Conservation (phyloP, 2,888 invertebrate species). For the Ferrisia virgata region DNA sequence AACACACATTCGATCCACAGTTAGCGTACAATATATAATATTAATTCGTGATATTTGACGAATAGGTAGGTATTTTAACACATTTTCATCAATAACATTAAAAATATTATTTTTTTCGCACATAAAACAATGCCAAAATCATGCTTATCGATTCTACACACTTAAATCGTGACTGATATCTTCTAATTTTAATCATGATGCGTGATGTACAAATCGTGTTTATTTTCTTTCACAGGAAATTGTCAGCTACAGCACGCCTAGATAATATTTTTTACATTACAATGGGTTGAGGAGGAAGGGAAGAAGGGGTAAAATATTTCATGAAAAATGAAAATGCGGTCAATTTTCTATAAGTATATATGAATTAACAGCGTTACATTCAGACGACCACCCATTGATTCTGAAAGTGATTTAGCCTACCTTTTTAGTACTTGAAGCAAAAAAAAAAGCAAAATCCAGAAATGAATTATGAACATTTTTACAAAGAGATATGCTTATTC, state of each 20-base stretch:
- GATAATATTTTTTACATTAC: too few species aligned
- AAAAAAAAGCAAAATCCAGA: too few species aligned
- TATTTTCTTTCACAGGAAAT: background rate
- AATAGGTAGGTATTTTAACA: background rate
- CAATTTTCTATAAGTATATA: too few species aligned
- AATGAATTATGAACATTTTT: too few species aligned
- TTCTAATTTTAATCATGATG: background rate
- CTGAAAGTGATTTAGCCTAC: too few species aligned
- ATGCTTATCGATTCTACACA: background rate
- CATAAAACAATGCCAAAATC: background rate
- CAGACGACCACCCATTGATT: too few species aligned
- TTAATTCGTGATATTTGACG: background rate
- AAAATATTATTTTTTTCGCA: background rate
- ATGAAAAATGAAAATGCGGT: background rate
- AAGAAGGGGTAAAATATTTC: background rate
- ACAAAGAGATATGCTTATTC: too few species aligned
- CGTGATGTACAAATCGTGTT: background rate
- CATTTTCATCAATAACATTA: background rate
- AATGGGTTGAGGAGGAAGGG: too few species aligned
- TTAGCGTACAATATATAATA: too few species aligned
- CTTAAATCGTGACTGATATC: background rate
- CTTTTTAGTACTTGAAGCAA: too few species aligned
- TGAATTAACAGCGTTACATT: too few species aligned
- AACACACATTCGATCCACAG: too few species aligned
- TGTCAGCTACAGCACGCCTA: background rate